Base-by-base conservation (phyloP, 2,797 vertebrate species). In the Xiphorhynchus erythropygius region DNA sequence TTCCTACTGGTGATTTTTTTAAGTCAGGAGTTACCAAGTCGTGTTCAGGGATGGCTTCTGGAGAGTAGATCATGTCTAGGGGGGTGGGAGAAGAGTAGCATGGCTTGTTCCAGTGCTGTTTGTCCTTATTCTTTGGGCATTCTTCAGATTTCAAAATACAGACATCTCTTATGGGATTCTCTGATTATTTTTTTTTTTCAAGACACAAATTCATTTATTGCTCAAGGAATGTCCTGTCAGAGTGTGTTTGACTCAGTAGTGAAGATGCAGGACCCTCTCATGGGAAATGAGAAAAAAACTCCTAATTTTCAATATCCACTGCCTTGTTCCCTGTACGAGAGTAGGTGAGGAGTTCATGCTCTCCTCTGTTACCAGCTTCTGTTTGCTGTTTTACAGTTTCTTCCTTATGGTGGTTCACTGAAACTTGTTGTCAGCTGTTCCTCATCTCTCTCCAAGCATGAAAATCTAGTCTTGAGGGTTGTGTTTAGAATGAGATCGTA, bases 391-490 rank as follows among this genome's bases (percentile, higher is more conserved):
- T 63, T 78, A 44, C 35, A 56, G 25, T 77, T 94, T 68, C 93
- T 87, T 87, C 74, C 22, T 67, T 84, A 27, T 14, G 68, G 32
- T 78, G 76, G 81, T 41, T 94, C 65, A 37, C n/a, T 49, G 65
- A 88, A 65, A 50, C 62, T 78, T 69, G 7, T 47, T 78, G 42
- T 87, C 81, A 94, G 83, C 55, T 79, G 47, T 79, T 93, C 89
- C 67, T 85, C 63, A 37, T 91, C 44, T 89, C 71, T 94, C 60
- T 78, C 42, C 62, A 89, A 81, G 82, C 68, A 84, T 62, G 76
- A 96, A 92, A 95, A 91, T 90, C 35, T 63, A 59, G 24, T 91
- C 50, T 89, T 86, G 69, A 73, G 55, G 62, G 83, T 50, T 94
- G 69, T 64, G 41, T 68, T 87, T 59, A 49, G 60, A 56, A 79